Base-by-base conservation (phyloP, 2,113 vertebrate genomes). In the Vulpes ferrilata region DNA sequence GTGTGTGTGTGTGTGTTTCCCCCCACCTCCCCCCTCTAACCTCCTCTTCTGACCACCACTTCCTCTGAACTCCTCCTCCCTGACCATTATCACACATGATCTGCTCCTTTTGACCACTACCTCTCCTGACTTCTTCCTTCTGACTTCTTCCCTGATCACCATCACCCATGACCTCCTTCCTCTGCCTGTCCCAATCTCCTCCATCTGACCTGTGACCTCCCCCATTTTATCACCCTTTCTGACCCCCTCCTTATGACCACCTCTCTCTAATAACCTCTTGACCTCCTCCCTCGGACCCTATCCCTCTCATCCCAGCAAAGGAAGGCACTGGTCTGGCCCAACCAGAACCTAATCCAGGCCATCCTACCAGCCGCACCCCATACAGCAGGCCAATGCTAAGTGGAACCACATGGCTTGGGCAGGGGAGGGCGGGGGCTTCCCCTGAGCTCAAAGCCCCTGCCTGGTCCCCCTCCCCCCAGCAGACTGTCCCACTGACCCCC, bases 351-450 rank as follows among this genome's bases (percentile, higher is more conserved):
- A 93, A 83, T 27, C 76, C 73, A 82, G 81, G 78, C 93, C n/a
- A 55, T 84, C 27, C 91, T 43, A 25, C 69, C 69, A n/a, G 95
- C 93, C 86, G 78, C 87, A 73, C 97, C 90, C 90, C 48, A 74
- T 7, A 20, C 76, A 91, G 87, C 53, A 3, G 27, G 87, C 88
- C 87, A 93, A 62, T 11, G 32, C 64, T 98, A 97, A 98, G 64
- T 97, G 96, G 88, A 96, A 97, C 96, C 98, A 98, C 90, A 97
- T 98, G 98, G 95, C 67, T 60, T 71, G 65, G 74, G 91, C 65
- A 85, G 53, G 64, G 27, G 62, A 2, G 30, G 90, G 93, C 2
- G 57, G 90, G 79, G 59, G 82, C 67, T 96, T n/a, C 89, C 79
- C 81, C 86, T 79, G 85, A 65, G 91, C 57, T 93, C 81, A 17